phyloP scores from a whole-genome alignment of 92 coral and sea anemone species.

The Epizoanthus illoricatus region DNA sequence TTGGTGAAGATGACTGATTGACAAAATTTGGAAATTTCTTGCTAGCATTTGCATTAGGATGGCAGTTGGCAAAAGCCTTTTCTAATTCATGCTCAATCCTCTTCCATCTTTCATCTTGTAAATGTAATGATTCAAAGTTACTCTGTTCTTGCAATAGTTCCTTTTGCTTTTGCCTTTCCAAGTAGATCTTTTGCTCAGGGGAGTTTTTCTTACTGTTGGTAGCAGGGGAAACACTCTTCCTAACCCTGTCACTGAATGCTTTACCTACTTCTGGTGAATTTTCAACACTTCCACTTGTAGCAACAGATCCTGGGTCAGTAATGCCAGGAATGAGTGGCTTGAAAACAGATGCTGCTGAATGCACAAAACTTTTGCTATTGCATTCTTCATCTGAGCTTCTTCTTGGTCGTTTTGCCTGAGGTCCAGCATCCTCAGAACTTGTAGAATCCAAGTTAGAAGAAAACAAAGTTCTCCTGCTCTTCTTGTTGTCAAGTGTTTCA shows the following conservation, averaged over 20 bases:
- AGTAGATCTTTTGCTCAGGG: constrained; percentile 80
- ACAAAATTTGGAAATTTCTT: constrained; percentile 49
- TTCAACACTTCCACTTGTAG: not conserved
- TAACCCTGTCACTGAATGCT: not conserved
- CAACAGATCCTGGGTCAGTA: not conserved
- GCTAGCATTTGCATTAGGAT: constrained; percentile 35
- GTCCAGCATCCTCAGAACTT: constrained; percentile 43
- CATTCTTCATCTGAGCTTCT: constrained; percentile 49
- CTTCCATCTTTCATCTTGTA: constrained; percentile 86
- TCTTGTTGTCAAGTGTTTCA: constrained; percentile 55
- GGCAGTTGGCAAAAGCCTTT: constrained; percentile 65
- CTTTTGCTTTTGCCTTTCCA: constrained; percentile 78
- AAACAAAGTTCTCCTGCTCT: constrained; percentile 78
- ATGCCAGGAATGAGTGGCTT: constrained; percentile 33
- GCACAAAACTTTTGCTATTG: constrained; percentile 47
- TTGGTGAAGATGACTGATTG: constrained; percentile 61
- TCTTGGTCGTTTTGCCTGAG: constrained; percentile 56
- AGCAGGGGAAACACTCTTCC: not conserved
- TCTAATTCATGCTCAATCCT: constrained; percentile 78
- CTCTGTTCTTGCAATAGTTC: constrained; percentile 76
- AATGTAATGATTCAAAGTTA: constrained; percentile 46
- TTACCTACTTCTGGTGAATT: constrained; percentile 10
- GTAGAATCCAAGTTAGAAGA: constrained; percentile 26
- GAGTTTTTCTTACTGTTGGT: constrained; percentile 44
- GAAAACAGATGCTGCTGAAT: constrained; percentile 69